These are phyloP conservation scores for Cephus cinctus DNA, from an alignment of 1,140 invertebrate genomes.

Conservation along the genomic window DNA sequence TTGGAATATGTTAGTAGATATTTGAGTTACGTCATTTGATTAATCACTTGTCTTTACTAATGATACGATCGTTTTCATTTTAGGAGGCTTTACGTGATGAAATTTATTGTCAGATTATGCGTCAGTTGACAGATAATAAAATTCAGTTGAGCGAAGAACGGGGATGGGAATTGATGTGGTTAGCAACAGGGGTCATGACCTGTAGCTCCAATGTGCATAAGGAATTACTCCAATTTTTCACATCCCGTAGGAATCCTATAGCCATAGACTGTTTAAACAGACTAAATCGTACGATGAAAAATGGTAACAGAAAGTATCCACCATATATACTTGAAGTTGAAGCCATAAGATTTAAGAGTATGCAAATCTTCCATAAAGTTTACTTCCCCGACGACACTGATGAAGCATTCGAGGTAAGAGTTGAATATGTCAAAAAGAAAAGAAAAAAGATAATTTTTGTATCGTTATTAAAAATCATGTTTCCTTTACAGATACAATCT, in stretches of 20 bases:
- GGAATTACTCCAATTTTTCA: conserved; percentile 72
- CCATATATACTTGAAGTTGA: conserved; percentile 93
- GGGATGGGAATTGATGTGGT: conserved; percentile 93
- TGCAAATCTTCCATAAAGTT: conserved; percentile 90
- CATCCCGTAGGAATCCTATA: conserved; percentile 73
- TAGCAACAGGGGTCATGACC: conserved; percentile 82
- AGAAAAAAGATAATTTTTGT: background rate
- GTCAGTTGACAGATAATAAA: conserved; percentile 88
- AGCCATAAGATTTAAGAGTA: conserved; percentile 90
- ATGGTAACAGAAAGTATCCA: conserved; percentile 81
- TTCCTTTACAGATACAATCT: conserved; percentile 69
- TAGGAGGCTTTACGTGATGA: conserved; percentile 83
- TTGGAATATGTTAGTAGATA: conserved; percentile 66
- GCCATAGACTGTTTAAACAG: conserved; percentile 80
- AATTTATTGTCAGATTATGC: conserved; percentile 92
- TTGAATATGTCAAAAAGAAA: conserved; percentile 20
- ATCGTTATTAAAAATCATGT: conserved; percentile 1
- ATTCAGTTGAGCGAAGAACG: conserved; percentile 81
- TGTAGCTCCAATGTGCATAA: conserved; percentile 63
- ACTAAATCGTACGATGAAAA: conserved; percentile 75
- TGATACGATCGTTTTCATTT: conserved; percentile 6
- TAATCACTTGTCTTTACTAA: conserved; percentile 1
- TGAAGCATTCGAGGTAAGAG: conserved; percentile 72
- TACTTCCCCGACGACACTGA: conserved; percentile 94
- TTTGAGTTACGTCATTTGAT: conserved; percentile 3